Conservation (phyloP, 1,140 invertebrate species). For the Nephotettix cincticeps region DNA sequence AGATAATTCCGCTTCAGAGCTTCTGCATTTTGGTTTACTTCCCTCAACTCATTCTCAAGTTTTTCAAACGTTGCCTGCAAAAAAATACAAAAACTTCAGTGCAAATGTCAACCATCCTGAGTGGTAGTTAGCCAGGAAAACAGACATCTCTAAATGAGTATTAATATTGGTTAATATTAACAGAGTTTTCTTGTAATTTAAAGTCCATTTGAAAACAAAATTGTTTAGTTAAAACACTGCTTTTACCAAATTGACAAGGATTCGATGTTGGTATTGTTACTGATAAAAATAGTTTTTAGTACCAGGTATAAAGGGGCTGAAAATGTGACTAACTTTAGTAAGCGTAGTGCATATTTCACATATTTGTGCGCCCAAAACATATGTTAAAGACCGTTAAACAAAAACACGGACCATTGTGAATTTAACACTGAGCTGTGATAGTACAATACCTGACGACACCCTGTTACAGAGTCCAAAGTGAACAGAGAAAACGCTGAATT, state of each 20-base stretch:
- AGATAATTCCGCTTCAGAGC: constrained; percentile 94
- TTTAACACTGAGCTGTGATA: background rate
- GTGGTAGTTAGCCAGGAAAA: too few species aligned
- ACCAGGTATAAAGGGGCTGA: too few species aligned
- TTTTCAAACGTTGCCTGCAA: constrained; percentile 92
- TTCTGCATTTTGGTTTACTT: constrained; percentile 97
- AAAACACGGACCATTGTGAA: background rate
- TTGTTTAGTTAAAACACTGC: too few species aligned
- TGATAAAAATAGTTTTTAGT: too few species aligned
- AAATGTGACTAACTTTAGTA: too few species aligned
- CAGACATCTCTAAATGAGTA: too few species aligned
- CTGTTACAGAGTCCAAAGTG: background rate
- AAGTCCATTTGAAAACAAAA: too few species aligned
- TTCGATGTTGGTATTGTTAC: too few species aligned
- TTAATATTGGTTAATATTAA: too few species aligned
- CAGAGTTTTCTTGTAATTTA: too few species aligned
- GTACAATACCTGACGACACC: background rate
- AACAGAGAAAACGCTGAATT: background rate
- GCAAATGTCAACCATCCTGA: background rate
- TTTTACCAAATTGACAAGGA: too few species aligned
- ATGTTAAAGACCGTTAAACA: background rate
- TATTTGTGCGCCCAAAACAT: background rate
- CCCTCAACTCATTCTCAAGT: constrained; percentile 91
- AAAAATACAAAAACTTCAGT: constrained; percentile 25
- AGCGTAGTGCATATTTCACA: background rate